Conservation (phyloP, 2,113 vertebrate genomes). For the Parotia lawesii region DNA sequence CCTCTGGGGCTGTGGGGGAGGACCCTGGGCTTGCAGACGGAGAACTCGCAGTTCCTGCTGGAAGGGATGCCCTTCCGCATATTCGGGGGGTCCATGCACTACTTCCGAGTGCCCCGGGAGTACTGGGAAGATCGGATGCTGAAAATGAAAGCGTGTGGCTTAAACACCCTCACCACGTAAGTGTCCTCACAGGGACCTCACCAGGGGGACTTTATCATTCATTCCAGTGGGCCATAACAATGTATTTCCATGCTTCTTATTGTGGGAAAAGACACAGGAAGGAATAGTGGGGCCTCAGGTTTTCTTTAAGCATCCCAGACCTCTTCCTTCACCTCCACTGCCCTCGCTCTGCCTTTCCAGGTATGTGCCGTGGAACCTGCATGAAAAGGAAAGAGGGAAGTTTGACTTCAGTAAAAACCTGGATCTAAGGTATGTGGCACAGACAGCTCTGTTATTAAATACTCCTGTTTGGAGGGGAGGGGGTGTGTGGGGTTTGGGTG, state of each 20-base stretch:
- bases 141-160: conserved; percentile 91
- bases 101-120: conserved; percentile 84
- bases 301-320: not conserved
- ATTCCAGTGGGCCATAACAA: not conserved
- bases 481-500: not conserved
- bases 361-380: conserved; percentile 90
- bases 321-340: not conserved
- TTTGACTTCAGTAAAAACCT: conserved; percentile 86
- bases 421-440: conserved; percentile 82
- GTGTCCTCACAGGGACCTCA: not conserved
- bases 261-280: not conserved
- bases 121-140: conserved; percentile 91
- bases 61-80: conserved; percentile 77
- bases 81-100: conserved; percentile 85
- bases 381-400: conserved; percentile 80
- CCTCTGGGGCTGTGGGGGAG: conserved; percentile 48
- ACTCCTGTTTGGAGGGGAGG: not conserved
- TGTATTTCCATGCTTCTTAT: fast-evolving
- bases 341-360: conserved; percentile 57
- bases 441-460: not conserved
- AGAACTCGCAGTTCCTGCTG: conserved; percentile 76
- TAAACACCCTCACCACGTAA: conserved; percentile 93
- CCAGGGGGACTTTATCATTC: not conserved
- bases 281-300: not conserved
- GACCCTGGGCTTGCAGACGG: conserved; percentile 72